Evolutionary conservation across 2,888 invertebrate species (phyloP).

Genomic region (Lucinisca nassula): DNA sequence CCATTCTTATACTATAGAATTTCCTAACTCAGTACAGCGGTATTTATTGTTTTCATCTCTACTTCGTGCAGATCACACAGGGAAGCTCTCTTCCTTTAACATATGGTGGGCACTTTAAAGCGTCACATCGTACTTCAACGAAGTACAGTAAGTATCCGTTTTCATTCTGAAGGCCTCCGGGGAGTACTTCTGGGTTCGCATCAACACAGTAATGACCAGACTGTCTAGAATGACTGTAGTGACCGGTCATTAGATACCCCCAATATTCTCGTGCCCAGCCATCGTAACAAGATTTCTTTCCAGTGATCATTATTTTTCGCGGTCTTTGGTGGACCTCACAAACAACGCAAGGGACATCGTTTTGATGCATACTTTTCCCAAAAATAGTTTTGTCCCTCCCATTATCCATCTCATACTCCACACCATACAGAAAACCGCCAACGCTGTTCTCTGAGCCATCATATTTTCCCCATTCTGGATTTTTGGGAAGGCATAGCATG

Average conservation of each 20-base stretch:
- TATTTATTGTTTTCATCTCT: too few relatives aligned
- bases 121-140: slow-evolving; percentile 35
- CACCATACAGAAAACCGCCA: neutral
- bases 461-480: neutral
- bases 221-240: slow-evolving; percentile 22
- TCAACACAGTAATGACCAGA: slow-evolving; percentile 42
- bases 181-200: neutral
- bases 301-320: slow-evolving; percentile 37
- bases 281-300: slow-evolving; percentile 23
- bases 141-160: slow-evolving; percentile 26
- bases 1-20: too few relatives aligned
- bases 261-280: slow-evolving; percentile 49
- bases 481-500: neutral
- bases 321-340: slow-evolving; percentile 20
- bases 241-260: slow-evolving; percentile 44
- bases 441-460: neutral
- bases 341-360: slow-evolving; percentile 41
- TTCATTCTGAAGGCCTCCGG: slow-evolving; percentile 16
- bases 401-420: neutral
- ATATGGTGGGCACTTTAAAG: slow-evolving; percentile 44
- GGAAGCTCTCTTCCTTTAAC: slow-evolving; percentile 49
- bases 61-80: slow-evolving; percentile 54
- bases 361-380: slow-evolving; percentile 10
- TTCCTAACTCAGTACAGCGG: too few relatives aligned
- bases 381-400: slow-evolving; percentile 12